These are phyloP conservation scores for Symphodus melops DNA, from an alignment of 2,113 vertebrate species.

Conservation along the genomic window DNA sequence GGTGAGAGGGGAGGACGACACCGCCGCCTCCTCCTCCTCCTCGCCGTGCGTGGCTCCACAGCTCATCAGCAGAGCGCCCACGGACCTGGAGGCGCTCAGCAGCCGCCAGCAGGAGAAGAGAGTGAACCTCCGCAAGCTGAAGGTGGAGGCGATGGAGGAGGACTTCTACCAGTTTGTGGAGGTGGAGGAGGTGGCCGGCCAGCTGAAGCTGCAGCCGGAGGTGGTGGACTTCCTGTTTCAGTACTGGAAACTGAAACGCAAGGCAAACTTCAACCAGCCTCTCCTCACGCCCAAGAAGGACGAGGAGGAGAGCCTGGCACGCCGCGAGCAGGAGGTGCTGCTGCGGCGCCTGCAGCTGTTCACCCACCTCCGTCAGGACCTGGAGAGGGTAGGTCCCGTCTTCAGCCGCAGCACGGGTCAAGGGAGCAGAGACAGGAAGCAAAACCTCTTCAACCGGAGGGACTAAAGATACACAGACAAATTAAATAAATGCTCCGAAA, in stretches of 20 bases:
- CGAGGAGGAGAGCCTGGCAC: conserved; percentile 95
- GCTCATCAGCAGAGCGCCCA: conserved; percentile 18
- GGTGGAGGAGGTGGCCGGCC: conserved; percentile 86
- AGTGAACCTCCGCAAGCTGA: conserved; percentile 91
- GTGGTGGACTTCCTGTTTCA: conserved; percentile 92
- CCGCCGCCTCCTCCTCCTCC: conserved; percentile 25
- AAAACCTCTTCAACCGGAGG: too few relatives aligned
- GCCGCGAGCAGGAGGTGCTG: conserved; percentile 94
- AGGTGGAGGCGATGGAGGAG: conserved; percentile 95
- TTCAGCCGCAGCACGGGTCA: neutral
- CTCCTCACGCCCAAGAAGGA: conserved; percentile 96
- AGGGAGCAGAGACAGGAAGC: neutral
- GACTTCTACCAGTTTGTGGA: conserved; percentile 93
- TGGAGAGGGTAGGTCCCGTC: conserved; percentile 91
- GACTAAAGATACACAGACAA: too few relatives aligned
- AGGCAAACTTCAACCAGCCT: conserved; percentile 95
- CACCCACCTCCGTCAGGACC: conserved; percentile 96
- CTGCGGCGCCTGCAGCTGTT: conserved; percentile 94
- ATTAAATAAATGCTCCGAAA: neutral
- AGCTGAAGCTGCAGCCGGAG: conserved; percentile 85
- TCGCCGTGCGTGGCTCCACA: conserved; percentile 42
- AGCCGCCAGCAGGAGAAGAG: conserved; percentile 87
- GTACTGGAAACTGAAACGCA: conserved; percentile 98
- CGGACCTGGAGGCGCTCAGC: conserved; percentile 70
- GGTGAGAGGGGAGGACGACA: conserved; percentile 39